Percentiles rank a stretch among this genome's conserved stretches.
Conservation (phyloP, 2,888 invertebrate species). For the Erynnis tages region DNA sequence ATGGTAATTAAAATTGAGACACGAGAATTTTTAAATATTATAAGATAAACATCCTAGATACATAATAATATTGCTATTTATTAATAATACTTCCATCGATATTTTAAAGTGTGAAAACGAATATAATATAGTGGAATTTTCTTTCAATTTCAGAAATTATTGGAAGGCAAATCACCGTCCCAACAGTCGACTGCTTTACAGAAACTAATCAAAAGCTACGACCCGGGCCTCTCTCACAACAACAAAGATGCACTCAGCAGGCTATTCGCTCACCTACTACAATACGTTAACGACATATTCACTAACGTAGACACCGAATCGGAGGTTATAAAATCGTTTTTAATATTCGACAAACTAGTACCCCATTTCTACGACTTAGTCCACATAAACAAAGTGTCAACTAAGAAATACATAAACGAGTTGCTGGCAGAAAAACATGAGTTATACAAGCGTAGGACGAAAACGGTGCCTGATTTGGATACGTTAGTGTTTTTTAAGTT, state of each 20-base stretch:
- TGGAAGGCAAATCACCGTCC: conserved; percentile 82
- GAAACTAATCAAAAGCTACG: conserved; percentile 93
- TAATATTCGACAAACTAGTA: conserved; percentile 80
- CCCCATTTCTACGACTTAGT: conserved; percentile 85
- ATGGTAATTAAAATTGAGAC: too few relatives aligned
- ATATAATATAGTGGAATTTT: not conserved
- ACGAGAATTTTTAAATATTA: too few relatives aligned
- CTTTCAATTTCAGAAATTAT: conserved; percentile 66
- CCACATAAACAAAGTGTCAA: conserved; percentile 85
- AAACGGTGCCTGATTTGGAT: conserved; percentile 84
- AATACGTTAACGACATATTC: conserved; percentile 87
- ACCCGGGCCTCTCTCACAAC: conserved; percentile 88
- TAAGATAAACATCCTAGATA: too few relatives aligned
- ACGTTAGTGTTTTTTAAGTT: conserved; percentile 91
- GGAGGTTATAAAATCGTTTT: conserved; percentile 78
- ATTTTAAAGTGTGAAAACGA: too few relatives aligned
- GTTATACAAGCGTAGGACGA: conserved; percentile 81
- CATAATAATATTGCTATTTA: too few relatives aligned
- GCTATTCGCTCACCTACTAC: conserved; percentile 88
- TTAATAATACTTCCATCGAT: too few relatives aligned
- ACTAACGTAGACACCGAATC: conserved; percentile 54
- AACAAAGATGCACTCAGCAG: conserved; percentile 89
- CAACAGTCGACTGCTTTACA: conserved; percentile 88
- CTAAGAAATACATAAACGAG: conserved; percentile 85
- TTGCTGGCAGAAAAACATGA: conserved; percentile 87